Evolutionary conservation across 2,888 invertebrate species (phyloP), one percentile per base, ranked within the genome.

Genomic region (Ceriagrion tenellum): DNA sequence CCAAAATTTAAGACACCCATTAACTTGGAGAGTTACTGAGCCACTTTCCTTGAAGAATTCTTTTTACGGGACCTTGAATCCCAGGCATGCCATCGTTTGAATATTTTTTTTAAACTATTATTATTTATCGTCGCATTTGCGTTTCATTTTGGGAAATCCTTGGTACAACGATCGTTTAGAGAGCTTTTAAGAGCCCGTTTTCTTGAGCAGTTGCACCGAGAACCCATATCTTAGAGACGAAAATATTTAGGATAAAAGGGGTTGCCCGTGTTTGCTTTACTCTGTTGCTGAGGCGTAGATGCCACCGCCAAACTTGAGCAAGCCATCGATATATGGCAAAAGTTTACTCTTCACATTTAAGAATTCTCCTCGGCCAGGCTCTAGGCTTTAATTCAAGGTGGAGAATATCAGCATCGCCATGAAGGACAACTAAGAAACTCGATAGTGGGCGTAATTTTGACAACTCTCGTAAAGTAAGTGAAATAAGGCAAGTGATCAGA

Each of bases 81-180:
- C 81, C 30, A 18, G 35, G 81, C 30, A 0, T 81, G 30, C 81
- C 81, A 35, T 81, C 81, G 81, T 81, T 81, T 81, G 81, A 81
- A 81, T 81, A 81, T 81, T 81, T 81, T 81, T 81, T 81, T 13
- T 0, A 81, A 35, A 81, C 81, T 81, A 81, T 81, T 81, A 81
- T 69, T 69, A 74, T 40, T 47, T 74, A 93, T 69, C 69, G 63
- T 47, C 47, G 13, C 55, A 35, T 93, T 93, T 93, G 40, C 69
- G 63, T 69, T 93, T 69, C 47, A 69, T 93, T 69, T 69, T 93
- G 69, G 93, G 63, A 93, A 93, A 69, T 93, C 47, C 93, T 93
- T 93, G 93, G 93, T 74, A 93, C 69, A 93, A 74, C 26, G 69
- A 69, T 74, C 74, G 93, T 47, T 35, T 47, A 93, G 93, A 56